Evolutionary conservation across 2,888 invertebrate species (phyloP), one percentile per base, ranked within the genome.

Genomic region (Synanthedon andrenaeformis): DNA sequence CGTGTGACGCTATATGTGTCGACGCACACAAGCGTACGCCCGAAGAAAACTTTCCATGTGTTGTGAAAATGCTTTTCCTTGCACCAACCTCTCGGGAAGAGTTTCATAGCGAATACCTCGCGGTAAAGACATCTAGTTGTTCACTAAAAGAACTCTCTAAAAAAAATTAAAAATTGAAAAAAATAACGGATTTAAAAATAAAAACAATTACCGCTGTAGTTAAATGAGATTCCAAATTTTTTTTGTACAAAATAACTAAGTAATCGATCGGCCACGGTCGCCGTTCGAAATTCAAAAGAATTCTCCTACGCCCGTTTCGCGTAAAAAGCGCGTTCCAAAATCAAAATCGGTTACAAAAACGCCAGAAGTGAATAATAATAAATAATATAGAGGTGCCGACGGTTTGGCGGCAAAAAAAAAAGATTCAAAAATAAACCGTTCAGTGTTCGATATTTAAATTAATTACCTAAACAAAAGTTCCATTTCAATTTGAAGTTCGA

Each of bases 61-160:
- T 87, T 80, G 80, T 68, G 74, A 79, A 83, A 86, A 87, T 87
- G 86, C 87, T 86, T 87, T 87, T 87, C 86, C 86, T 87, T 86
- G 87, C 87, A 82, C 76, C 85, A 83, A 86, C 80, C 85, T 85
- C 82, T 82, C 84, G 85, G 85, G 82, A 85, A 87, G 87, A 87
- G 87, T 87, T 87, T 78, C 84, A 86, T 79, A 87, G 87, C 84
- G 87, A 83, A 85, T 84, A 87, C 87, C 87, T 87, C 87, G 87
- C 87, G 87, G 87, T 87, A 87, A 86, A 87, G 86, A 85, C 87
- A 74, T 78, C 76, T 73, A 71, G 72, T 74, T 81, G 83, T 77
- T 77, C 79, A 76, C 70, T 65, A 65, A 66, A 75, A 76, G 23
- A 76, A 65, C 63, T 57, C 58, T 49, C 54, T 56, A 59, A 69